These are phyloP conservation scores for Sula dactylatra DNA, from an alignment of 2,113 vertebrate genomes.

Conservation along the genomic window DNA sequence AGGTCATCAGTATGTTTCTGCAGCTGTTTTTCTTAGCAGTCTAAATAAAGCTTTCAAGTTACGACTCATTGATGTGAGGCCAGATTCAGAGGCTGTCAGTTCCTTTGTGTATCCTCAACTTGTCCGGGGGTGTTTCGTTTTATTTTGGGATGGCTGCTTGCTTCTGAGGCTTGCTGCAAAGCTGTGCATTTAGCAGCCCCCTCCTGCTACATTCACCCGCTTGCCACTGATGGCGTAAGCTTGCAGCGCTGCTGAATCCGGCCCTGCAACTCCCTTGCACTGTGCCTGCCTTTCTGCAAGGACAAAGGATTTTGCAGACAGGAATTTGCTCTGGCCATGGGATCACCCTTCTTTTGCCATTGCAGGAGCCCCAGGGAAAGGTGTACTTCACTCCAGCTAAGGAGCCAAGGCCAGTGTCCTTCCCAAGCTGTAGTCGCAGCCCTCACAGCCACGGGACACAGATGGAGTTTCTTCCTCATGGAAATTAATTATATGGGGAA, in stretches of 20 bases:
- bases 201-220: neutral
- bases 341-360: neutral
- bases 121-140: neutral
- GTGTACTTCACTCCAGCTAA: neutral
- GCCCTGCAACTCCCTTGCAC: neutral
- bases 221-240: neutral
- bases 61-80: neutral
- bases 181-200: neutral
- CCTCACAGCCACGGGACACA: fast-evolving
- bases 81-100: slow-evolving; percentile 24
- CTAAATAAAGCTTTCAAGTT: slow-evolving; percentile 49
- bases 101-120: slow-evolving; percentile 18
- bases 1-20: neutral
- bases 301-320: neutral
- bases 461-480: neutral
- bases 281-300: neutral
- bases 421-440: neutral
- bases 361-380: neutral
- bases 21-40: slow-evolving; percentile 18
- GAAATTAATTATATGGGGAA: neutral
- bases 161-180: neutral
- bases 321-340: neutral
- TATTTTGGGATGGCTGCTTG: neutral
- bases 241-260: fast-evolving
- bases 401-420: neutral